Base-by-base conservation (phyloP, 2,888 invertebrate species). In the Hemistola chrysoprasaria region DNA sequence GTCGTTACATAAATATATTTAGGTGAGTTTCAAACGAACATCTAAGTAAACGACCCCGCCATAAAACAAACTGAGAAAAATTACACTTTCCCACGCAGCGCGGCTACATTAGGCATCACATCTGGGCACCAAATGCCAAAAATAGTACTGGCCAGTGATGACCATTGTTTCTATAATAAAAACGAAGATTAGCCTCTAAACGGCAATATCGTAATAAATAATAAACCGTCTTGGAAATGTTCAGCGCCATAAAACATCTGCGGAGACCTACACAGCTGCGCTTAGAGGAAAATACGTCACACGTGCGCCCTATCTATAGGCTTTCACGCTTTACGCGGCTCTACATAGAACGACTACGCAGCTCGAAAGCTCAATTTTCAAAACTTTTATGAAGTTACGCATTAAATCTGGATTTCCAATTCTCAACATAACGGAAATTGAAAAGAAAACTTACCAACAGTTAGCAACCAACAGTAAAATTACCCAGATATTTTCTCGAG, bases 121-220 rank as follows among this genome's bases (percentile, higher is more conserved):
- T 71, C 84, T 87, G 87, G 64, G 58, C 62, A 59, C 85, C 85
- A 62, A 66, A 82, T 84, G 85, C 78, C 82, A 69, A 79, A 82
- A 86, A 80, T 78, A 78, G 65, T 79, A 65, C 64, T 71, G 73
- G 48, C 72, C 75, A 62, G 55, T 58, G 70, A 72, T 83, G 84
- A 74, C 85, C 85, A 88, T 88, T 88, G 88, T 88, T 85, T 81
- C 78, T 76, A 81, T 76, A 85, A 82, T 86, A 85, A 84, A 85
- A 84, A 72, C 68, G 77, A 65, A 81, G 85, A 87, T 88, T 87
- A 87, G 82, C 77, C 79, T 79, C 78, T 82, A 84, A 87, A 84
- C 78, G 76, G 84, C 79, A 83, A 84, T 85, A 82, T 83, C 72
- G 81, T 83, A 82, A 85, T 86, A 85, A 86, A 86, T 83, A 83